Conservation (phyloP, 2,888 invertebrate genomes). For the Ophioninae sp. region DNA sequence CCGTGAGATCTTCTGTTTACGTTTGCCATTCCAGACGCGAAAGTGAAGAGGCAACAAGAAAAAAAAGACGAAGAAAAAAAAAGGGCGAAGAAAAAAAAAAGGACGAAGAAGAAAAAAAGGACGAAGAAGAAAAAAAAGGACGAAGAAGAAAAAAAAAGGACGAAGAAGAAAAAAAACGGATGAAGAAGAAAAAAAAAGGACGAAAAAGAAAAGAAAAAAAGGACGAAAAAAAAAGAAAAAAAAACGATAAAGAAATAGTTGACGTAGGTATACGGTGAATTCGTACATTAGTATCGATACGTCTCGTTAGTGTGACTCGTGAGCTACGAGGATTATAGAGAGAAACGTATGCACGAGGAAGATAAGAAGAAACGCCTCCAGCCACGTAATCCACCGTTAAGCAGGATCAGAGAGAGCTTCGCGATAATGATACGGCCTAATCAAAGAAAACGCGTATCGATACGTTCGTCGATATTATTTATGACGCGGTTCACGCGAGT, state of each 20-base stretch:
- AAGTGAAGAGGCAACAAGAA: not conserved
- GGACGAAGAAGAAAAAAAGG: too few species aligned
- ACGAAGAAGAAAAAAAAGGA: not conserved
- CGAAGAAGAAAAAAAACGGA: too few species aligned
- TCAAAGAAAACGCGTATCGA: slow-evolving; percentile 38
- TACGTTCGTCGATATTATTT: slow-evolving; percentile 21
- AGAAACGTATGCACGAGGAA: slow-evolving; percentile 15
- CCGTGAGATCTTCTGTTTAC: slow-evolving; percentile 42
- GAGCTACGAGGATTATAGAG: slow-evolving; percentile 23
- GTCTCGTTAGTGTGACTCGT: slow-evolving; percentile 27
- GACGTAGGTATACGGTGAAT: not conserved
- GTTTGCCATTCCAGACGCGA: slow-evolving; percentile 15
- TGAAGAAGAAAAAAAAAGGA: not conserved
- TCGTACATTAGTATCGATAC: slow-evolving; percentile 19
- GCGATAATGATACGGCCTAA: slow-evolving; percentile 42
- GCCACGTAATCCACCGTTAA: slow-evolving; percentile 35
- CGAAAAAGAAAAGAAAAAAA: too few species aligned
- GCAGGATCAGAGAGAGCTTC: slow-evolving; percentile 17
- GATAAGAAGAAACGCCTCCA: slow-evolving; percentile 61
- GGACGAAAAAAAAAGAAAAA: not conserved
- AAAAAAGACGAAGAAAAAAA: not conserved
- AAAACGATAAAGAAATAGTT: not conserved
- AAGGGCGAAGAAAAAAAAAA: not conserved
- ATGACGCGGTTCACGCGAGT: slow-evolving; percentile 14
- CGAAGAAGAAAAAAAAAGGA: too few species aligned